Evolutionary conservation across 2,888 invertebrate genomes (phyloP).

Genomic region (Lasioglossum villosulum): DNA sequence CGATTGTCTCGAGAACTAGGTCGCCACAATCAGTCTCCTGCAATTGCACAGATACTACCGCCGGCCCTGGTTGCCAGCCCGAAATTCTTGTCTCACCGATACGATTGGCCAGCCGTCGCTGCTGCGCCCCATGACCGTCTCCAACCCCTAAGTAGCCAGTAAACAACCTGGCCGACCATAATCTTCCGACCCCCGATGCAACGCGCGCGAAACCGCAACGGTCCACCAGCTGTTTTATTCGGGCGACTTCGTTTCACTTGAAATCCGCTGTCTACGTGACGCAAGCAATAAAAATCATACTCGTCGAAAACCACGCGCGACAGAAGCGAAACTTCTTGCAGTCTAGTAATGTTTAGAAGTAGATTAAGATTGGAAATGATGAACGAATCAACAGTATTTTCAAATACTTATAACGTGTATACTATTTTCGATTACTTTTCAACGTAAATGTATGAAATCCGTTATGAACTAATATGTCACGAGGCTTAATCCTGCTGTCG

Average conservation of each 20-base stretch:
- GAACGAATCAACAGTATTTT: no score
- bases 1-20: conserved; percentile 80
- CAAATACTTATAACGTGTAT: no score
- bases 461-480: background rate
- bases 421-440: no score
- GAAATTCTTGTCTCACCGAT: conserved; percentile 32
- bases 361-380: no score
- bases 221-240: background rate
- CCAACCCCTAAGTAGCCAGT: background rate
- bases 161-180: background rate
- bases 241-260: background rate
- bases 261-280: no score
- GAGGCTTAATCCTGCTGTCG: background rate
- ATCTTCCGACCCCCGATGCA: background rate
- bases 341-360: no score
- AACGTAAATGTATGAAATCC: no score
- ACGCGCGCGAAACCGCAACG: background rate
- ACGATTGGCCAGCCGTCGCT: background rate
- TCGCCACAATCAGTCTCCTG: conserved; percentile 74
- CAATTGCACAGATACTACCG: conserved; percentile 63
- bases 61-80: conserved; percentile 27
- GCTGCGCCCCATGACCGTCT: background rate
- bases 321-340: no score
- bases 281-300: no score
- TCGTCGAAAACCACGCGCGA: no score